Conservation (phyloP, 2,888 invertebrate genomes). For the Trissolcus japonicus region DNA sequence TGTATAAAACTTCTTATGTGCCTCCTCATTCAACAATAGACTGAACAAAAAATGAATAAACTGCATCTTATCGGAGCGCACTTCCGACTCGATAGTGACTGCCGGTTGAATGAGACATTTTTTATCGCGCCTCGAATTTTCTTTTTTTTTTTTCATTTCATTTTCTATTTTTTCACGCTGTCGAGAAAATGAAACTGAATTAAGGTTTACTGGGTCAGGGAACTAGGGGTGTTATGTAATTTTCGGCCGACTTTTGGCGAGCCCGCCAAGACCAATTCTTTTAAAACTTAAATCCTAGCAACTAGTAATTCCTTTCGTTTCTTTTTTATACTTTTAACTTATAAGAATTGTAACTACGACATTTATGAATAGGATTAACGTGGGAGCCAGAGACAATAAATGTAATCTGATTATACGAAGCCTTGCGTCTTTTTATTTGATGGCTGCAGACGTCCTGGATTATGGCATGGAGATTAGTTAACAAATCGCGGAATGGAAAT, state of each 20-base stretch:
- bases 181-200: too few species aligned
- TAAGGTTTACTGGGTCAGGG: slow-evolving; percentile 1
- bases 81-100: slow-evolving; percentile 20
- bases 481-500: too few species aligned
- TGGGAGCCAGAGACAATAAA: slow-evolving; percentile 76
- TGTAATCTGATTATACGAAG: slow-evolving; percentile 76
- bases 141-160: background rate
- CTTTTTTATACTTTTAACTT: slow-evolving; percentile 34
- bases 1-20: background rate
- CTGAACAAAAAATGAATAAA: background rate
- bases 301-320: slow-evolving; percentile 2
- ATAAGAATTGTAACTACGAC: slow-evolving; percentile 32
- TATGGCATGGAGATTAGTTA: slow-evolving; percentile 81
- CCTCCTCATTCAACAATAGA: slow-evolving; percentile 12
- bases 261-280: background rate
- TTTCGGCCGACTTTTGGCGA: slow-evolving; percentile 3
- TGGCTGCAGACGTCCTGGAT: slow-evolving; percentile 82
- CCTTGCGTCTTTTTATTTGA: slow-evolving; percentile 75
- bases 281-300: background rate
- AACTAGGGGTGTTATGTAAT: slow-evolving; percentile 4
- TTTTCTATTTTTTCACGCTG: slow-evolving; percentile 1
- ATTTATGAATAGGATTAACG: slow-evolving; percentile 59
- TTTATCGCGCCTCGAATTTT: background rate
- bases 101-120: slow-evolving; percentile 11
- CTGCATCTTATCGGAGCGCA: slow-evolving; percentile 12